These are phyloP conservation scores for Scomberomorus guttatus DNA, from an alignment of 2,797 vertebrate genomes.

Conservation along the genomic window DNA sequence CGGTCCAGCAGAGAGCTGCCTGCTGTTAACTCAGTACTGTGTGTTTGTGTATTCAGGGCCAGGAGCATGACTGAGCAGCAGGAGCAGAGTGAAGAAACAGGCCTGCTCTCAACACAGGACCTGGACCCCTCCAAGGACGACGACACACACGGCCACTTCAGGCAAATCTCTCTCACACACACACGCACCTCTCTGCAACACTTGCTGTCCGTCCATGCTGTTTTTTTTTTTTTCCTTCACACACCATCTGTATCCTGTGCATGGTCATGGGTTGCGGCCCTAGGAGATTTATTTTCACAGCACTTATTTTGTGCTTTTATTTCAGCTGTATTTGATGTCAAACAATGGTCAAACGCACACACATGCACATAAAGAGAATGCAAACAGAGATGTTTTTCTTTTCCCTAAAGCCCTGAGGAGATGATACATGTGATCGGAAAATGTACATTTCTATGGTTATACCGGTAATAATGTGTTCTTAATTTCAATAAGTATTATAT, in stretches of 20 bases:
- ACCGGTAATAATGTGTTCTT: slow-evolving; percentile 12
- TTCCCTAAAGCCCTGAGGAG: background rate
- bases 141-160: slow-evolving; percentile 81
- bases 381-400: slow-evolving; percentile 20
- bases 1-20: slow-evolving; percentile 27
- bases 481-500: background rate
- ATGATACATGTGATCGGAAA: background rate
- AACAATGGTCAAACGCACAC: slow-evolving; percentile 59
- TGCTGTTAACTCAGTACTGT: slow-evolving; percentile 51
- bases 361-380: slow-evolving; percentile 18
- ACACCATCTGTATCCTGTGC: slow-evolving; percentile 78
- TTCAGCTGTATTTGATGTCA: slow-evolving; percentile 73
- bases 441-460: background rate
- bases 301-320: slow-evolving; percentile 65
- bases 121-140: slow-evolving; percentile 82
- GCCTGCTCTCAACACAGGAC: slow-evolving; percentile 78
- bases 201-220: slow-evolving; percentile 29
- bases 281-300: slow-evolving; percentile 73
- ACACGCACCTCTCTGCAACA: slow-evolving; percentile 27
- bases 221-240: background rate
- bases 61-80: slow-evolving; percentile 83
- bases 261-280: slow-evolving; percentile 64
- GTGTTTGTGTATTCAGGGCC: slow-evolving; percentile 80
- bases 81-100: slow-evolving; percentile 79
- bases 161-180: slow-evolving; percentile 67